A percentile compares a stretch with the other conserved stretches of the same genome.
Conservation (phyloP, 1,140 invertebrate species). For the Musca domestica region DNA sequence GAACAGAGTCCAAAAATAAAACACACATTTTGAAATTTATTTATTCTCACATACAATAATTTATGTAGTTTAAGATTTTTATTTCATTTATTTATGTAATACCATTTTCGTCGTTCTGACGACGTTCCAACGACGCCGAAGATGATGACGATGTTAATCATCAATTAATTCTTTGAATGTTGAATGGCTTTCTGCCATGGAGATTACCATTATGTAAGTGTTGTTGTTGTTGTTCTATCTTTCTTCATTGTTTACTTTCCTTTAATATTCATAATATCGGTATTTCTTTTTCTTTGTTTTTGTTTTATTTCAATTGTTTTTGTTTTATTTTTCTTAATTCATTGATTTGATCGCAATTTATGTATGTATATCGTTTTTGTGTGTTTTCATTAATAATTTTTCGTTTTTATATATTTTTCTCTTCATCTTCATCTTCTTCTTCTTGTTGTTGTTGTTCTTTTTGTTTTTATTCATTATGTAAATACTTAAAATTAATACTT, state of each 20-base stretch:
- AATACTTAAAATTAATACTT: constrained; percentile 19
- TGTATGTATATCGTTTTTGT: background rate
- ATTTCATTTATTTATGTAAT: background rate
- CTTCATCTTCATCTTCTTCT: background rate
- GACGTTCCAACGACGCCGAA: too few relatives aligned
- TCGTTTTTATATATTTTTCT: background rate
- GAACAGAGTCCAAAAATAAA: too few relatives aligned
- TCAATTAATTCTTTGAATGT: too few relatives aligned
- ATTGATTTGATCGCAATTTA: background rate
- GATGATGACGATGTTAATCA: too few relatives aligned
- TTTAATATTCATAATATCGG: too few relatives aligned
- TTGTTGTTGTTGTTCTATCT: too few relatives aligned
- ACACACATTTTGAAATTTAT: background rate
- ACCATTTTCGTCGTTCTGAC: too few relatives aligned
- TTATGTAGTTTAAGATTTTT: background rate
- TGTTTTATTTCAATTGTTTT: background rate
- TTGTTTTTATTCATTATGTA: background rate
- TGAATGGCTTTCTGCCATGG: too few relatives aligned
- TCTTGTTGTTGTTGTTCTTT: constrained; percentile 1
- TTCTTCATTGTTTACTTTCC: too few relatives aligned
- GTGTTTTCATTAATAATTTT: constrained; percentile 1
- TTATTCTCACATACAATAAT: constrained; percentile 19
- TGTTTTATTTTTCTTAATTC: background rate
- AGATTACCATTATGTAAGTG: too few relatives aligned
- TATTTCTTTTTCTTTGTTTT: background rate